Percentiles rank a stretch among this genome's conserved stretches.
Conservation (phyloP, 1,140 invertebrate species). For the Drosophila kanapiae region DNA sequence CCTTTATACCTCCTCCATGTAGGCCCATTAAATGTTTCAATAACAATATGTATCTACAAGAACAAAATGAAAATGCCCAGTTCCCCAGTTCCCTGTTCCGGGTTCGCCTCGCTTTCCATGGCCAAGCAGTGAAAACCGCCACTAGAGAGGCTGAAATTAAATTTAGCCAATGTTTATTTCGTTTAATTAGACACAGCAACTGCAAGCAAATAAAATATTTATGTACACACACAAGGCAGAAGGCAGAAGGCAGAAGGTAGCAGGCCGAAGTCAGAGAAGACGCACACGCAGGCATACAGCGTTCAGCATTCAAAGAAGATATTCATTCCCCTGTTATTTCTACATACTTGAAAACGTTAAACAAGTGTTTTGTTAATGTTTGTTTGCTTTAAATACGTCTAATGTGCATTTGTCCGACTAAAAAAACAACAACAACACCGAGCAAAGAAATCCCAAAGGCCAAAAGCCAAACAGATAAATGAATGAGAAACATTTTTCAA, state of each 20-base stretch:
- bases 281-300: slow-evolving; percentile 21
- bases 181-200: slow-evolving; percentile 78
- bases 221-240: slow-evolving; percentile 57
- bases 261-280: slow-evolving; percentile 18
- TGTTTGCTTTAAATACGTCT: slow-evolving; percentile 75
- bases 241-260: slow-evolving; percentile 19
- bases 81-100: slow-evolving; percentile 28
- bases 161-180: slow-evolving; percentile 79
- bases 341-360: slow-evolving; percentile 80
- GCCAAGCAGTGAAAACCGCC: slow-evolving; percentile 45
- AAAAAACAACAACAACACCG: not conserved
- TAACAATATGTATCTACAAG: slow-evolving; percentile 16
- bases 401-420: slow-evolving; percentile 61
- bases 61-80: slow-evolving; percentile 7
- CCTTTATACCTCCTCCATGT: too few relatives aligned
- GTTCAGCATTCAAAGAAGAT: slow-evolving; percentile 12
- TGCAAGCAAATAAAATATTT: slow-evolving; percentile 81
- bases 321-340: slow-evolving; percentile 46
- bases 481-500: slow-evolving; percentile 58
- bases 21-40: slow-evolving; percentile 29
- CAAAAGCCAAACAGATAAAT: slow-evolving; percentile 40
- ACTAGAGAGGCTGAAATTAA: slow-evolving; percentile 70
- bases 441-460: slow-evolving; percentile 34
- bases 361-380: slow-evolving; percentile 83
- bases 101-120: slow-evolving; percentile 44